Evolutionary conservation across 2,113 vertebrate species (phyloP), one percentile per base, ranked within the genome.

Genomic region (Isichthys henryi): DNA sequence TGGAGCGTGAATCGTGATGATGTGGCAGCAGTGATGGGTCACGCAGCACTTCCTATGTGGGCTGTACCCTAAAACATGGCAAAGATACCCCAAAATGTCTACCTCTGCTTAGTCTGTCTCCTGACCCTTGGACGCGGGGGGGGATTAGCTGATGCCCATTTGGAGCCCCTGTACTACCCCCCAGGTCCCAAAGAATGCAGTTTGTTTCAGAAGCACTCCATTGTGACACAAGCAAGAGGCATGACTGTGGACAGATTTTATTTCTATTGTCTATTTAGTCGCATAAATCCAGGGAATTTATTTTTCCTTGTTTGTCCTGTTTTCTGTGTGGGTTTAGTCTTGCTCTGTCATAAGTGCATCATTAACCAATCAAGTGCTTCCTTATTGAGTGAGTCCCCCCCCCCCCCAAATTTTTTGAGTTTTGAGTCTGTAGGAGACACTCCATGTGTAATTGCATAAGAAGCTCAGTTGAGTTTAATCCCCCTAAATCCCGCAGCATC

Each of bases 401-500:
- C n/a, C n/a, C n/a, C n/a, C n/a, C n/a, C n/a, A n/a, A 74, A 35
- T 39, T 74, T 74, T 31, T 70, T 77, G 31, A 46, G 17, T 52
- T 52, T 86, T 83, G 9, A 50, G 39, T 86, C n/a, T 27, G 3
- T 86, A n/a, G 11, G n/a, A 53, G 49, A 52, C 48, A 27, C 17
- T 48, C 23, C 27, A 48, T 35, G 27, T 15, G 15, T 27, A 80
- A 88, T 88, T 88, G 77, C n/a, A 46, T 77, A 50, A 88, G 87
- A 88, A 52, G 66, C 62, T 88, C 62, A 77, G 46, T n/a, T 23
- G 53, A 70, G n/a, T 82, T 88, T 50, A 88, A 88, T 52, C 66
- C 31, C n/a, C 39, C 46, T 77, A 53, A 88, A 19, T 49, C 70
- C 88, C 5, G 45, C 27, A 88, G 15, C 8, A 31, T 52, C 46